phyloP scores from a whole-genome alignment of 2,113 vertebrate genomes.

The Tyto alba region DNA sequence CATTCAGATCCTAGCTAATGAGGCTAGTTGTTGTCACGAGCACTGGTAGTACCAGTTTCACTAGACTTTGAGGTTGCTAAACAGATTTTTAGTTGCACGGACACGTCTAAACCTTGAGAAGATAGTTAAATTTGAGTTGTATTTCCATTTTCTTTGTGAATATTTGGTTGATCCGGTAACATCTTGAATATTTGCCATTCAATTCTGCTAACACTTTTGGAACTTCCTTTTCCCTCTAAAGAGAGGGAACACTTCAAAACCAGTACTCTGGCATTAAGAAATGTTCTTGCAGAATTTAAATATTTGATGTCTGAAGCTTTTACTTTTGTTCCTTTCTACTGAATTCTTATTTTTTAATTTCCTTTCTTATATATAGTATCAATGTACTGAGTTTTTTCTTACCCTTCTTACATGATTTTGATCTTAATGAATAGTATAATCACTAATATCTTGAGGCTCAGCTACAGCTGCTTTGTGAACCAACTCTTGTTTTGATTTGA shows the following conservation, averaged over 20 bases:
- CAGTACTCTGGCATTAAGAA: not conserved
- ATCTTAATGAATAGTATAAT: not conserved
- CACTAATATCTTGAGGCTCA: not conserved
- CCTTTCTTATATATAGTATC: not conserved
- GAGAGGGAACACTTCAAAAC: not conserved
- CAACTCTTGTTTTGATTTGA: not conserved
- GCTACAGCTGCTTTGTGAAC: not conserved
- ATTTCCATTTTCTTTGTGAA: not conserved
- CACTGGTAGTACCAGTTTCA: not conserved
- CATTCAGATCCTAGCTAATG: slow-evolving; percentile 20
- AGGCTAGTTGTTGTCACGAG: not conserved
- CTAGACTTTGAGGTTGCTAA: slow-evolving; percentile 17
- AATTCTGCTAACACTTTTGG: not conserved
- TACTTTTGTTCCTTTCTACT: not conserved
- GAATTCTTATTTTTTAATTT: not conserved
- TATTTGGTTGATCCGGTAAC: not conserved
- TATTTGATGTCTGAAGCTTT: not conserved
- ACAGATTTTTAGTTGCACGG: not conserved
- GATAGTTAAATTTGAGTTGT: not conserved
- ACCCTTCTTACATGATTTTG: not conserved
- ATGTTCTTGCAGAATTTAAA: not conserved
- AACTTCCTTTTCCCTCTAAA: not conserved
- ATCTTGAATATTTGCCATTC: slow-evolving; percentile 1
- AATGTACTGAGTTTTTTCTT: not conserved
- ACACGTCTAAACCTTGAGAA: not conserved